Conservation (phyloP, 2,797 vertebrate genomes). For the Gymnoscopelus microlampas region DNA sequence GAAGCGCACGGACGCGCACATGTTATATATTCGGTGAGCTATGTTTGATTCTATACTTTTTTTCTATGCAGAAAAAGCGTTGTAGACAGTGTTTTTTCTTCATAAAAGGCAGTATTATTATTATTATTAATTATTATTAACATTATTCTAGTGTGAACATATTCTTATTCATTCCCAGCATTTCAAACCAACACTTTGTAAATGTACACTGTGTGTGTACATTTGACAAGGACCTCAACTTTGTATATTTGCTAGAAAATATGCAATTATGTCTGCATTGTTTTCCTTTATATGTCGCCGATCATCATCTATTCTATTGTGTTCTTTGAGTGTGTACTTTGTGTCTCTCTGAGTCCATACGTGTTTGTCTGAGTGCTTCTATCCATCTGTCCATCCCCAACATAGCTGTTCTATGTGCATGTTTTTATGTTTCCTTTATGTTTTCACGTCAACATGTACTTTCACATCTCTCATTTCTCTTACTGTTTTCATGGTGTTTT, state of each 20-base stretch:
- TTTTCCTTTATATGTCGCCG: slow-evolving; percentile 42
- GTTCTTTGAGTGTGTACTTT: slow-evolving; percentile 26
- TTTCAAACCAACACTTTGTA: slow-evolving; percentile 40
- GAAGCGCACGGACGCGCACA: too few relatives aligned
- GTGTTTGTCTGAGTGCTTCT: slow-evolving; percentile 43
- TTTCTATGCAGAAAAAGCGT: too few relatives aligned
- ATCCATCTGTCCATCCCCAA: slow-evolving; percentile 33
- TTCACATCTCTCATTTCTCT: slow-evolving; percentile 19
- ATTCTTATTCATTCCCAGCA: slow-evolving; percentile 30
- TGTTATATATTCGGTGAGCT: too few relatives aligned
- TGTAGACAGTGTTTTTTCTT: too few relatives aligned
- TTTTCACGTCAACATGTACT: slow-evolving; percentile 36
- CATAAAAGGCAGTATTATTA: too few relatives aligned
- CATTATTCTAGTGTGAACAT: too few relatives aligned
- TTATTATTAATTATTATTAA: too few relatives aligned
- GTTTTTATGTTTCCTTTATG: slow-evolving; percentile 18
- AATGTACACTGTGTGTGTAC: slow-evolving; percentile 57
- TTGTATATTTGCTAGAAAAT: slow-evolving; percentile 39
- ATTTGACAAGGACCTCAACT: slow-evolving; percentile 51
- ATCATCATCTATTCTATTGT: slow-evolving; percentile 1
- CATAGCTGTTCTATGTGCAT: slow-evolving; percentile 54
- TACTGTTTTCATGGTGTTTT: slow-evolving; percentile 31
- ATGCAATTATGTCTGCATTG: slow-evolving; percentile 41
- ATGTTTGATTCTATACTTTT: too few relatives aligned
- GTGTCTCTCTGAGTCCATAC: slow-evolving; percentile 32